Evolutionary conservation across 2,113 vertebrate genomes (phyloP).

Genomic region (Muscicapa adusta): DNA sequence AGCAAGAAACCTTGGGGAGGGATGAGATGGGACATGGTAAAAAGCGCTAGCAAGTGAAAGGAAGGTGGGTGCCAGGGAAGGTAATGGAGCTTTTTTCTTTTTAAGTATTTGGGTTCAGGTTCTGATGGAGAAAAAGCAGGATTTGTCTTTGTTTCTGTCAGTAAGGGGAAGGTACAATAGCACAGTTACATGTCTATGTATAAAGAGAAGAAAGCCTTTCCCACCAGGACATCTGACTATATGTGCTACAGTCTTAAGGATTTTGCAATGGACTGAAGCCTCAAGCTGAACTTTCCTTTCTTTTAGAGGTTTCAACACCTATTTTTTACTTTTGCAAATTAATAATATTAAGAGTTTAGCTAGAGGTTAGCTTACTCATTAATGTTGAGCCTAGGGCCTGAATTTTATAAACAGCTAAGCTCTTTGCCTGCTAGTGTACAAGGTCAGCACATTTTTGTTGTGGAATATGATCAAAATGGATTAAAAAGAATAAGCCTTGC

Average conservation of each 20-base stretch:
- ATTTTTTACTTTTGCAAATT: neutral
- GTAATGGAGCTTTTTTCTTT: neutral
- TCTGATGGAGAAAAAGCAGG: neutral
- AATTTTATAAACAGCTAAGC: neutral
- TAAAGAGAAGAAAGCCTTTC: neutral
- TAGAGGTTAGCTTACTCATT: neutral
- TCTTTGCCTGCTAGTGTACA: neutral
- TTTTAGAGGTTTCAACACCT: neutral
- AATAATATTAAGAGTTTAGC: neutral
- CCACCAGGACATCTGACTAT: neutral
- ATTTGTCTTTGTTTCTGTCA: neutral
- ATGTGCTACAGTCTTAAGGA: neutral
- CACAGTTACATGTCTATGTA: neutral
- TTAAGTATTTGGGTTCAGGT: neutral
- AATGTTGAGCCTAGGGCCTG: neutral
- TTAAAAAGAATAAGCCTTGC: neutral
- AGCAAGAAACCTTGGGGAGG: neutral
- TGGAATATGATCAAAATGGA: neutral
- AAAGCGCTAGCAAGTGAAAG: neutral
- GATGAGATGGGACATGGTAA: neutral
- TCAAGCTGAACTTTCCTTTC: neutral
- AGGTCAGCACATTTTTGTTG: neutral
- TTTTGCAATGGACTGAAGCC: neutral
- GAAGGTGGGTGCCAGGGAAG: neutral
- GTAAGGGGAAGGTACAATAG: neutral